These are phyloP conservation scores for Panopea generosa DNA, from an alignment of 2,888 invertebrate species.

Conservation along the genomic window DNA sequence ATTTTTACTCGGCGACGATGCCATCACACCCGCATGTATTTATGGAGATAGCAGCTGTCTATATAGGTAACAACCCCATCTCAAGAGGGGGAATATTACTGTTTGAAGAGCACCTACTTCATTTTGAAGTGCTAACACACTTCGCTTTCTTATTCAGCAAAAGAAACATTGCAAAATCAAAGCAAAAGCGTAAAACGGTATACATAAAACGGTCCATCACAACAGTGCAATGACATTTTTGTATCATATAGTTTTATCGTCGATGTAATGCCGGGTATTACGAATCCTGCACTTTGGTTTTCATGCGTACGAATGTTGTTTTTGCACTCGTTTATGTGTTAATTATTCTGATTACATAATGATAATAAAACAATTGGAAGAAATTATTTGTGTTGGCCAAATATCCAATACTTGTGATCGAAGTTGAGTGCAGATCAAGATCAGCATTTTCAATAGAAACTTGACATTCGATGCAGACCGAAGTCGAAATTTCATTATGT, in stretches of 20 bases:
- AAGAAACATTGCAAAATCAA: conserved; percentile 20
- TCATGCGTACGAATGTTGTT: too few species aligned
- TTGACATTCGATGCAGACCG: too few species aligned
- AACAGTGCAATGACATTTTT: conserved; percentile 29
- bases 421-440: too few species aligned
- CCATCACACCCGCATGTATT: conserved; percentile 29
- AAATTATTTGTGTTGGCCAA: too few species aligned
- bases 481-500: too few species aligned
- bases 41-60: conserved; percentile 46
- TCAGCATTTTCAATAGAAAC: too few species aligned
- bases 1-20: conserved; percentile 25
- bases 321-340: too few species aligned
- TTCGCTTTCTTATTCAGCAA: conserved; percentile 23
- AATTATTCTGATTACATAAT: too few species aligned
- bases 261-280: too few species aligned
- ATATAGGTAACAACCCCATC: conserved; percentile 31
- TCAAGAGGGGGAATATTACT: conserved; percentile 44
- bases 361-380: too few species aligned
- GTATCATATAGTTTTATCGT: neutral
- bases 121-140: conserved; percentile 47
- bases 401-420: too few species aligned
- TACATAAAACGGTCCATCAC: neutral
- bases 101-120: conserved; percentile 39
- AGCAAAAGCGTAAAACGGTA: conserved; percentile 19
- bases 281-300: too few species aligned